Evolutionary conservation across 1,140 invertebrate species (phyloP).

Genomic region (Pararge aegeria): DNA sequence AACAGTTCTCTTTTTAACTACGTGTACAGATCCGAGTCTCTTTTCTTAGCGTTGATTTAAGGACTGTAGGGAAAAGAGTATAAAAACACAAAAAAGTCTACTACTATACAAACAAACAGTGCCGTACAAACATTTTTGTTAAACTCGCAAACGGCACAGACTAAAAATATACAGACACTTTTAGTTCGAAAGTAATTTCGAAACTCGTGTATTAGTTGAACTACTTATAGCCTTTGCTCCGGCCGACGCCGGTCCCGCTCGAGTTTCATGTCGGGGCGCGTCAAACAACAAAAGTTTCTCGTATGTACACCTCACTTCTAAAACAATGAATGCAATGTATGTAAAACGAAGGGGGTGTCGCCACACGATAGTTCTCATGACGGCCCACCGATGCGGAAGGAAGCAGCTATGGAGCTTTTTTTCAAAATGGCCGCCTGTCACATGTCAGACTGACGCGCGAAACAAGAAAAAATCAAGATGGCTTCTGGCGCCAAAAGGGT

Average conservation of each 20-base stretch:
- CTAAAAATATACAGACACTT: slow-evolving; percentile 21
- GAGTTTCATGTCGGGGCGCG: slow-evolving; percentile 51
- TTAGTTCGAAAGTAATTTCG: slow-evolving; percentile 21
- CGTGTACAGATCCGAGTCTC: slow-evolving; percentile 15
- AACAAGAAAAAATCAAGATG: slow-evolving; percentile 66
- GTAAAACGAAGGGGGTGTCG: slow-evolving; percentile 73
- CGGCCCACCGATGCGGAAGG: slow-evolving; percentile 71
- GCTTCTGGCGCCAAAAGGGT: slow-evolving; percentile 53
- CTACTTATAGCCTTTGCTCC: slow-evolving; percentile 33
- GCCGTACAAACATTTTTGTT: slow-evolving; percentile 13
- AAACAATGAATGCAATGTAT: slow-evolving; percentile 77
- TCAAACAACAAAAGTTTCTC: slow-evolving; percentile 70
- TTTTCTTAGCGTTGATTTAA: slow-evolving; percentile 23
- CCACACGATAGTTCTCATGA: slow-evolving; percentile 71
- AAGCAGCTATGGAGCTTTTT: slow-evolving; percentile 73
- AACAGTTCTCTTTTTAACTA: slow-evolving; percentile 21
- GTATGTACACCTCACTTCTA: slow-evolving; percentile 64
- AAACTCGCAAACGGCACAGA: slow-evolving; percentile 6
- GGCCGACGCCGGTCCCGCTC: slow-evolving; percentile 37
- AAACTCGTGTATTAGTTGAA: slow-evolving; percentile 29
- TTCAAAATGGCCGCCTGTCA: slow-evolving; percentile 76
- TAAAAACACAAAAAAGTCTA: slow-evolving; percentile 12
- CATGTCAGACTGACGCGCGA: slow-evolving; percentile 62
- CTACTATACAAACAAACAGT: slow-evolving; percentile 19
- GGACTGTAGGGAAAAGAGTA: slow-evolving; percentile 16